These are phyloP conservation scores for Hydrolagus colliei DNA, from an alignment of 2,797 vertebrate species.

Conservation along the genomic window DNA sequence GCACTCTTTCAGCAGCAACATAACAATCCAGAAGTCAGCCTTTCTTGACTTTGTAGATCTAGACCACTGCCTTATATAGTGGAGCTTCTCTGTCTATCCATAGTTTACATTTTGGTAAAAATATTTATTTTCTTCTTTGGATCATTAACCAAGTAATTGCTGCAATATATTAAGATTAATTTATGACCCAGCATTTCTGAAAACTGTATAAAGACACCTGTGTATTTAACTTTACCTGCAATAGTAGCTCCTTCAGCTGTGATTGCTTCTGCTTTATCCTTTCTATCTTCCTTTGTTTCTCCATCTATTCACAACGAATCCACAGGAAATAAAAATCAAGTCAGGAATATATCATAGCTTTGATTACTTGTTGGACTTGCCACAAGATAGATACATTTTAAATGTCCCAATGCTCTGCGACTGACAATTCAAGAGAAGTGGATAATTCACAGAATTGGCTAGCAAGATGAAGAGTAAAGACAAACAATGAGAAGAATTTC, in stretches of 20 bases:
- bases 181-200: not conserved
- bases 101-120: too few species aligned
- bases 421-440: too few species aligned
- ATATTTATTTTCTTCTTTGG: too few species aligned
- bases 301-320: conserved; percentile 62
- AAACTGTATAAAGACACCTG: not conserved
- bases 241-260: conserved; percentile 94
- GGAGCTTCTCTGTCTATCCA: too few species aligned
- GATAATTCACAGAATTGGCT: not conserved
- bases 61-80: too few species aligned
- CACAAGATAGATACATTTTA: not conserved
- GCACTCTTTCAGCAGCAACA: too few species aligned
- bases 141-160: too few species aligned
- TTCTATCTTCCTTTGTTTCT: conserved; percentile 89
- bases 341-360: not conserved
- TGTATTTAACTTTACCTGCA: conserved; percentile 72
- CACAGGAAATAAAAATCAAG: not conserved
- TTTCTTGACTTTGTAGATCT: too few species aligned
- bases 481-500: not conserved
- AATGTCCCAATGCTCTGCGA: not conserved
- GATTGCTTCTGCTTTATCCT: conserved; percentile 98
- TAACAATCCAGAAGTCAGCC: too few species aligned
- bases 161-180: too few species aligned
- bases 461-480: not conserved
- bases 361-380: not conserved